These are phyloP conservation scores for Apeira syringaria DNA, from an alignment of 2,888 invertebrate species.

Conservation along the genomic window DNA sequence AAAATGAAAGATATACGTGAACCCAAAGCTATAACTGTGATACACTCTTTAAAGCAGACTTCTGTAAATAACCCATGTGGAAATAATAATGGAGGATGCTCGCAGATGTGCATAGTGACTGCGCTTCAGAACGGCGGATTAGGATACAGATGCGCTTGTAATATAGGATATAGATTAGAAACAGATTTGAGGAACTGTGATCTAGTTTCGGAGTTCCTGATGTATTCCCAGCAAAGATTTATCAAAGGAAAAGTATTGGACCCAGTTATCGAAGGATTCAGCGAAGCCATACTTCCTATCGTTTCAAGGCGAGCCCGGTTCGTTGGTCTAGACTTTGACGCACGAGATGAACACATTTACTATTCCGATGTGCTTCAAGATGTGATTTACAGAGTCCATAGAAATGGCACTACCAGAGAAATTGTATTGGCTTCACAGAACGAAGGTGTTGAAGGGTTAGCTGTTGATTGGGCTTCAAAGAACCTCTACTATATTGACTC, in stretches of 20 bases:
- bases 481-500: conserved; percentile 98
- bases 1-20: conserved; percentile 91
- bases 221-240: conserved; percentile 97
- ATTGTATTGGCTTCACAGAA: conserved; percentile 97
- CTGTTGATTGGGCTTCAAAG: conserved; percentile 97
- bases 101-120: conserved; percentile 97
- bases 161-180: conserved; percentile 92
- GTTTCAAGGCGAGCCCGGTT: conserved; percentile 95
- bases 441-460: conserved; percentile 97
- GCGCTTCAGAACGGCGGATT: conserved; percentile 88
- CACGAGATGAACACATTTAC: conserved; percentile 95
- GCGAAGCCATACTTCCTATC: conserved; percentile 97
- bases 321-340: conserved; percentile 97
- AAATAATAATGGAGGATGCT: conserved; percentile 93
- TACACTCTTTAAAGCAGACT: conserved; percentile 91
- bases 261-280: conserved; percentile 95
- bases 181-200: conserved; percentile 91
- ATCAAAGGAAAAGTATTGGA: conserved; percentile 96
- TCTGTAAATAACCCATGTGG: conserved; percentile 92
- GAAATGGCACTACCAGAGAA: conserved; percentile 91
- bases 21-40: conserved; percentile 92
- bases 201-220: conserved; percentile 93
- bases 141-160: conserved; percentile 96
- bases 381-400: conserved; percentile 93
- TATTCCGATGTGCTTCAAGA: conserved; percentile 98